Conservation (phyloP, 2,113 vertebrate species). For the Cyanistes caeruleus region DNA sequence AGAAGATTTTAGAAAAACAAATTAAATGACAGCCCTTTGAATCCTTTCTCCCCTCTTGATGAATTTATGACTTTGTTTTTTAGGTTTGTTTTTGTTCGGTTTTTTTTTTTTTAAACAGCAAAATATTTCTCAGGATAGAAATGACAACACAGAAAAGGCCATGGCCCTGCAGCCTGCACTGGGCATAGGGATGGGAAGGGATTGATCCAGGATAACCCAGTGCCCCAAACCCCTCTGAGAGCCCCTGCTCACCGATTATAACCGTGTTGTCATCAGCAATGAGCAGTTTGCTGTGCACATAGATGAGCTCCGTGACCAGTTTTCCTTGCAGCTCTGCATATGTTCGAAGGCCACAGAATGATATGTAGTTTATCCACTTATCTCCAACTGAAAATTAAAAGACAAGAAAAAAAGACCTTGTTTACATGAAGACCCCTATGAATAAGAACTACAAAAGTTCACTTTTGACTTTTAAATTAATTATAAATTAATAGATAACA, state of each 20-base stretch:
- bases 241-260: slow-evolving; percentile 88
- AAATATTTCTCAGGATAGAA: neutral
- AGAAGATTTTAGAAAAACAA: slow-evolving; percentile 29
- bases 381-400: slow-evolving; percentile 84
- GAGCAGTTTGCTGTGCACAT: slow-evolving; percentile 97
- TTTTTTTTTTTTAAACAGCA: neutral
- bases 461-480: neutral
- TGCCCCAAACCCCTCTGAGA: neutral
- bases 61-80: neutral
- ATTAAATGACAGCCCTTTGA: neutral
- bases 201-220: accelerated
- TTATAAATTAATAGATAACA: neutral
- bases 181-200: neutral
- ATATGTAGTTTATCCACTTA: slow-evolving; percentile 97
- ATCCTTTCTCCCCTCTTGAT: neutral
- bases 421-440: neutral
- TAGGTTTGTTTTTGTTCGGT: too few relatives aligned
- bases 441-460: neutral
- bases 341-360: slow-evolving; percentile 91
- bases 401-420: neutral
- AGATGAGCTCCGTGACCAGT: slow-evolving; percentile 93
- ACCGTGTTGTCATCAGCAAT: slow-evolving; percentile 95
- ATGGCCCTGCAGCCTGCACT: neutral
- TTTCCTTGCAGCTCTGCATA: slow-evolving; percentile 89
- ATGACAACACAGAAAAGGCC: neutral